Evolutionary conservation across 2,888 invertebrate species (phyloP).

Genomic region (Nomada fabriciana): DNA sequence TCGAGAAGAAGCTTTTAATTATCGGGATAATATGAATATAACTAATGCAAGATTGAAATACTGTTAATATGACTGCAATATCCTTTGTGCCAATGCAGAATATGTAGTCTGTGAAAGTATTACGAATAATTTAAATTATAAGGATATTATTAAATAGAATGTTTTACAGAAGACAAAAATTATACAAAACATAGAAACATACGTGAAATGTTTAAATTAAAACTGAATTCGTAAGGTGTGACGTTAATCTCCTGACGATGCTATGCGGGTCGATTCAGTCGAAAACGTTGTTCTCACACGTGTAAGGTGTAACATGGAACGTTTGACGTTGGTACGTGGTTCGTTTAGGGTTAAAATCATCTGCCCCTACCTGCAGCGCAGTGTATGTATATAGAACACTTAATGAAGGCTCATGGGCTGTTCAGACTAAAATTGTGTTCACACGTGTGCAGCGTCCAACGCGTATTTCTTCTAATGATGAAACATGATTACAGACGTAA

Average conservation of each 20-base stretch:
- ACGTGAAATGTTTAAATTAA: background rate
- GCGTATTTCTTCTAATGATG: background rate
- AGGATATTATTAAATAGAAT: too few species aligned
- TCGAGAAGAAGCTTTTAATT: too few species aligned
- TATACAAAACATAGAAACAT: too few species aligned
- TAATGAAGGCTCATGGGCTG: background rate
- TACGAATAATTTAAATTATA: too few species aligned
- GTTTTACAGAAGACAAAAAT: too few species aligned
- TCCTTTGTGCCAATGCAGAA: too few species aligned
- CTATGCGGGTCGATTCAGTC: background rate
- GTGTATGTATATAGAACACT: background rate
- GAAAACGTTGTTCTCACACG: conserved; percentile 17
- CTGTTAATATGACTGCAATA: too few species aligned
- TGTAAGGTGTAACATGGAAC: conserved; percentile 8
- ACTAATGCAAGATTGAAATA: too few species aligned
- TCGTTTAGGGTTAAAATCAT: conserved; percentile 17
- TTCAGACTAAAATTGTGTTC: background rate
- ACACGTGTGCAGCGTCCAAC: background rate
- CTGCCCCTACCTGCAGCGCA: background rate
- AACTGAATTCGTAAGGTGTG: background rate
- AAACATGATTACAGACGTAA: background rate
- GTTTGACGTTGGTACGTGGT: conserved; percentile 1
- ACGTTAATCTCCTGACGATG: conserved; percentile 4
- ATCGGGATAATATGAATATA: too few species aligned
- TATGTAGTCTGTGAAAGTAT: too few species aligned